Base-by-base conservation (phyloP, 2,888 invertebrate species). In the Sinelater perroti region DNA sequence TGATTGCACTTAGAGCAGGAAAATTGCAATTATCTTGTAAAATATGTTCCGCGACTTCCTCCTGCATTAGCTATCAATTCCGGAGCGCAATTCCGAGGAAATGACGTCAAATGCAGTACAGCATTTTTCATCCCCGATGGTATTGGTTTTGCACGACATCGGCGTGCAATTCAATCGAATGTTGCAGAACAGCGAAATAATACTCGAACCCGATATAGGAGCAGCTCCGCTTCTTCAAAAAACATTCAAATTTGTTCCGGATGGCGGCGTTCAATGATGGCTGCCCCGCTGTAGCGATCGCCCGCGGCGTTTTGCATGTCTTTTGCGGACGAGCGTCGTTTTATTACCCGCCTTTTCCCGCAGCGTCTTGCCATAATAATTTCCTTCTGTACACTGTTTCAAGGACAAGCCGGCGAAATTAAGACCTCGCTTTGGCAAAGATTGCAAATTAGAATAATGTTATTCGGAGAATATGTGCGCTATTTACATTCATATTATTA, bases 211-310 rank as follows among this genome's bases (percentile, higher is more conserved):
- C 51, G 60, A 58, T 61, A 58, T 52, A 55, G 58, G 54, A 54
- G 60, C 53, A 57, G 56, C 53, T 51, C 40, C 24, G 51, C 56
- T 50, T 62, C 63, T 66, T 65, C 64, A 69, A 72, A 72, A 72
- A 70, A 72, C 71, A 72, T 72, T 70, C 71, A 67, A 67, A 70
- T 72, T 71, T 69, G 67, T 72, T 70, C 67, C 73, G 65, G 67
- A 60, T 65, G 71, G 69, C 61, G 60, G 64, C 57, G 57, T 70
- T 68, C 70, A 68, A 71, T 73, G 71, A 73, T 73, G 73, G 73
- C 72, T 68, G 71, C 66, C 61, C 55, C 58, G 28, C 44, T 57
- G 49, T 53, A 47, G 63, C 62, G 64, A 68, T 65, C 67, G 68
- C 69, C 64, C 59, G 63, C 62, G 66, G 68, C 67, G 68, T 65